A percentile compares a stretch with the other conserved stretches of the same genome.
Evolutionary conservation across 2,113 vertebrate species (phyloP).

Genomic region (Neopipo cinnamomea): DNA sequence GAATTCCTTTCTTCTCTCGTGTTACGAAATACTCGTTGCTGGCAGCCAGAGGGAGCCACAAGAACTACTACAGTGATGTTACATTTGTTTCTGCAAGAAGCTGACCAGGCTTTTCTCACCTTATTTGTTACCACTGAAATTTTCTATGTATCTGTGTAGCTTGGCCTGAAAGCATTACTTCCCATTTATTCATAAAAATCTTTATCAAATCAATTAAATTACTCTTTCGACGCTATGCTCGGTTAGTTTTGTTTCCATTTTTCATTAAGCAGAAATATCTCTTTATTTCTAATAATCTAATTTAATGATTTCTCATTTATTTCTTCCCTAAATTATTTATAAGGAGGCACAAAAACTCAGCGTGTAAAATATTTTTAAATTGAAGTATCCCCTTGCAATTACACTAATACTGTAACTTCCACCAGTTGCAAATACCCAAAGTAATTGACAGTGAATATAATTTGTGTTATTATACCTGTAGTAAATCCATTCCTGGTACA

Average conservation of each 20-base stretch:
- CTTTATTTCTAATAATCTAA: neutral
- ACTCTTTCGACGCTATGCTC: neutral
- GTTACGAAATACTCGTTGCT: neutral
- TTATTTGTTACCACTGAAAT: neutral
- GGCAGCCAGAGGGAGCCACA: constrained; percentile 23
- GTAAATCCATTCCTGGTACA: neutral
- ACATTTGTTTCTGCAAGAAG: neutral
- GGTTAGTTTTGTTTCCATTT: neutral
- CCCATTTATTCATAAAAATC: neutral
- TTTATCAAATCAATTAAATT: neutral
- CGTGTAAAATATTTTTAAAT: neutral
- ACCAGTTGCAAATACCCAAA: neutral
- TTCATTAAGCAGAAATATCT: neutral
- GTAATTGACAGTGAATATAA: neutral
- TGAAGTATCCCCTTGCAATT: neutral
- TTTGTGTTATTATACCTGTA: neutral
- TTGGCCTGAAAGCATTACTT: neutral
- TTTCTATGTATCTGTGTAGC: neutral
- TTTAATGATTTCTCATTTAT: neutral
- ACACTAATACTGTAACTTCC: neutral
- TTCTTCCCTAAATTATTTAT: neutral
- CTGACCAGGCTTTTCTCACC: neutral
- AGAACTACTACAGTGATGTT: neutral
- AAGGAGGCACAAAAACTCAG: neutral
- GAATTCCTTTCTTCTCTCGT: neutral